phyloP scores from a whole-genome alignment of 1,140 invertebrate species.

The Drosophila miranda region DNA sequence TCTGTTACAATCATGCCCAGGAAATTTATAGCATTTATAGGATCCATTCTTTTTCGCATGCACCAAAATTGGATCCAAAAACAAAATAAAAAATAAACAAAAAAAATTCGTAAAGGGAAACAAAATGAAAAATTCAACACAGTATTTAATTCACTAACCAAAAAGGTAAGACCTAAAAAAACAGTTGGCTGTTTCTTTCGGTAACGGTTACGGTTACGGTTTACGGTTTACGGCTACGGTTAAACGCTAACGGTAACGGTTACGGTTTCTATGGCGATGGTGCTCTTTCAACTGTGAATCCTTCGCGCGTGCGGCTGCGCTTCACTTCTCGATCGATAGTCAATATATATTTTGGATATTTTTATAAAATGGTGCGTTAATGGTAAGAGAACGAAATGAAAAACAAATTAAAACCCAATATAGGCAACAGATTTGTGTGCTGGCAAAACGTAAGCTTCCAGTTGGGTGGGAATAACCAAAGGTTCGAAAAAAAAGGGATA shows the following conservation, averaged over 20 bases:
- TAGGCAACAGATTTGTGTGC: constrained; percentile 64
- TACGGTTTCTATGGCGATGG: constrained; percentile 69
- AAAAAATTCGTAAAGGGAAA: constrained; percentile 8
- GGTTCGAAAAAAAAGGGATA: constrained; percentile 7
- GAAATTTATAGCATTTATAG: background rate
- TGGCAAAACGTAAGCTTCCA: constrained; percentile 44
- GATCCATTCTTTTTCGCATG: background rate
- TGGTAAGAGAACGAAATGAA: constrained; percentile 65
- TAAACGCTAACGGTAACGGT: constrained; percentile 17
- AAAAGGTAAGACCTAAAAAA: constrained; percentile 61
- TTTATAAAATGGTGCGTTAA: constrained; percentile 68
- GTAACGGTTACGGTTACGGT: constrained; percentile 39
- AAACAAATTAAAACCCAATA: constrained; percentile 67
- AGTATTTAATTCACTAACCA: constrained; percentile 65
- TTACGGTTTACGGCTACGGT: constrained; percentile 35
- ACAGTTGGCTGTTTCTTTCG: constrained; percentile 61
- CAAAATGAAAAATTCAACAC: constrained; percentile 22
- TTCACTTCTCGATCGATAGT: constrained; percentile 82
- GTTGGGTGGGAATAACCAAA: constrained; percentile 17
- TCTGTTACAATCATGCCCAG: background rate
- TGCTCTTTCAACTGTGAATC: constrained; percentile 82
- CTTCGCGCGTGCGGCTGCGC: constrained; percentile 85
- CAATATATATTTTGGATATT: constrained; percentile 46
- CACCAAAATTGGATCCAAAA: constrained; percentile 9
- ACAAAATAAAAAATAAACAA: constrained; percentile 29